These are phyloP conservation scores for Lordiphosa stackelbergi DNA, from an alignment of 1,140 invertebrate species.

Conservation along the genomic window DNA sequence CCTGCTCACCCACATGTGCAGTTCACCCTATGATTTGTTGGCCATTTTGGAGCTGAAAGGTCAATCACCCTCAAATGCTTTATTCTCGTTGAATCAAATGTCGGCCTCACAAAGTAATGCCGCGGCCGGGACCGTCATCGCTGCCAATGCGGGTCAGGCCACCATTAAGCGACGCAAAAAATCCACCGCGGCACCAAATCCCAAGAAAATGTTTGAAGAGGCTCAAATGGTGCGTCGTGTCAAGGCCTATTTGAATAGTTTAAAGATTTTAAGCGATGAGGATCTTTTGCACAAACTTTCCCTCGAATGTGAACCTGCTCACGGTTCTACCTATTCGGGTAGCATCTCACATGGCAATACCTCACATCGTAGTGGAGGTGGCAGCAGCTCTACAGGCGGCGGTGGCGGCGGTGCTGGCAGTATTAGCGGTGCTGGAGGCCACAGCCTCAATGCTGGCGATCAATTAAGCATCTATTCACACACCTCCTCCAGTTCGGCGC, in stretches of 20 bases:
- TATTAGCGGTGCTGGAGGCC: slow-evolving; percentile 38
- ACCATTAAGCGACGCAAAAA: slow-evolving; percentile 95
- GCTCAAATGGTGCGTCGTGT: slow-evolving; percentile 98
- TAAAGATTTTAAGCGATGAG: slow-evolving; percentile 93
- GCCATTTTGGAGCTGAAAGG: slow-evolving; percentile 91
- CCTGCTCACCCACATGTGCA: slow-evolving; percentile 96
- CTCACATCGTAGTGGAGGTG: slow-evolving; percentile 71
- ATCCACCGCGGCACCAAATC: slow-evolving; percentile 92
- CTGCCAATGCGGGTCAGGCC: slow-evolving; percentile 81
- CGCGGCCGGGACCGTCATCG: slow-evolving; percentile 55
- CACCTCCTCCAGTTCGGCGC: slow-evolving; percentile 57
- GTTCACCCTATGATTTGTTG: slow-evolving; percentile 92
- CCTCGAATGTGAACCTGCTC: slow-evolving; percentile 89
- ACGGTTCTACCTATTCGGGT: slow-evolving; percentile 79
- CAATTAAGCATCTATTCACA: slow-evolving; percentile 69
- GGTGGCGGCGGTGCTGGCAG: slow-evolving; percentile 48
- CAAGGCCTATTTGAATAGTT: slow-evolving; percentile 95
- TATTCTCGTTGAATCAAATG: slow-evolving; percentile 92
- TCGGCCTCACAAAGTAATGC: slow-evolving; percentile 81
- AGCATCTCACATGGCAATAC: slow-evolving; percentile 75
- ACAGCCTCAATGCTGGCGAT: slow-evolving; percentile 61
- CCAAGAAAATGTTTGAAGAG: slow-evolving; percentile 99
- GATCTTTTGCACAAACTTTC: slow-evolving; percentile 92
- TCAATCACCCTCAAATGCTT: slow-evolving; percentile 90
- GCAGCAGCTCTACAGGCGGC: slow-evolving; percentile 63